Evolutionary conservation across 2,888 invertebrate species (phyloP).

Genomic region (Galerucella pusilla): DNA sequence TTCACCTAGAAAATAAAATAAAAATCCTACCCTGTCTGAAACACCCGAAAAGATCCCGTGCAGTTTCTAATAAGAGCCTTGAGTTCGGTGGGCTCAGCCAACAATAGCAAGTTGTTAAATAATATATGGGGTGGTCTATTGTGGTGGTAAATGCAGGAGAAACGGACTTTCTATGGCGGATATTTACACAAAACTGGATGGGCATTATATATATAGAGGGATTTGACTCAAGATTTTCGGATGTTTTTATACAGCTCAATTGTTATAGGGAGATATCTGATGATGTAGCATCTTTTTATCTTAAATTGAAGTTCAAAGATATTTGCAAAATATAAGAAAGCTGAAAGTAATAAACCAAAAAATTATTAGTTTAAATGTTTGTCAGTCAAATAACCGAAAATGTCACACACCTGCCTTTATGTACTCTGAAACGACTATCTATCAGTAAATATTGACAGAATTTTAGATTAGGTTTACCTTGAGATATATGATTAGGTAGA

Average conservation of each 20-base stretch:
- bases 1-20: background rate
- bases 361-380: background rate
- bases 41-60: conserved; percentile 20
- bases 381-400: background rate
- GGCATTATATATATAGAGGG: conserved; percentile 13
- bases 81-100: conserved; percentile 47
- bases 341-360: too few species aligned
- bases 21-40: conserved; percentile 6
- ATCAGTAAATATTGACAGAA: conserved; percentile 39
- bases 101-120: conserved; percentile 54
- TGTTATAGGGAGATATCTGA: background rate
- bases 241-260: conserved; percentile 19
- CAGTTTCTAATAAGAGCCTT: conserved; percentile 28
- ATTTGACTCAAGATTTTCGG: conserved; percentile 26
- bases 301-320: background rate
- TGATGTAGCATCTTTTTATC: background rate
- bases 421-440: conserved; percentile 28
- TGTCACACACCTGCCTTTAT: conserved; percentile 38
- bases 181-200: conserved; percentile 32
- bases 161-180: conserved; percentile 20
- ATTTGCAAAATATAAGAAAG: too few species aligned
- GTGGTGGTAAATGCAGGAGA: conserved; percentile 53
- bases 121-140: conserved; percentile 57
- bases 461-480: conserved; percentile 37
- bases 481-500: background rate